Evolutionary conservation across 2,797 vertebrate species (phyloP).

Genomic region (Anabacerthia variegaticeps): DNA sequence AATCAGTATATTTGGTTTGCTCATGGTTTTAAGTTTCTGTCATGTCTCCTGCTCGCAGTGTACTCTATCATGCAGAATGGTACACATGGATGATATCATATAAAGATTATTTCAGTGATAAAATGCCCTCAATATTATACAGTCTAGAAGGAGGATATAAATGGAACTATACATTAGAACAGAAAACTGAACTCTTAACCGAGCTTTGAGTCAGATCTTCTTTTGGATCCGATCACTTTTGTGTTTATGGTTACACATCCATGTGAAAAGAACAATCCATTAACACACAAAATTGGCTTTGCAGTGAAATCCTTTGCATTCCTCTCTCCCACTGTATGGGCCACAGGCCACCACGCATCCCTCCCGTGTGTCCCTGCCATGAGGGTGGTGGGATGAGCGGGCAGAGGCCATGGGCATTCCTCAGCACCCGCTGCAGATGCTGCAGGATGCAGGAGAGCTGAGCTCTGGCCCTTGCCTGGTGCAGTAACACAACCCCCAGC

Average conservation of each 20-base stretch:
- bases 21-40: not conserved
- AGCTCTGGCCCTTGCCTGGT: not conserved
- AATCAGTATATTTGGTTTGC: too few relatives aligned
- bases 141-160: not conserved
- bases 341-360: accelerated
- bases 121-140: not conserved
- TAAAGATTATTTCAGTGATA: not conserved
- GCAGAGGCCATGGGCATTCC: not conserved
- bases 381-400: not conserved
- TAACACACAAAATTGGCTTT: not conserved
- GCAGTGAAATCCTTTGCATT: not conserved
- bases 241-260: not conserved
- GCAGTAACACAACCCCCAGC: not conserved
- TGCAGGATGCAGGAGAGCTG: accelerated
- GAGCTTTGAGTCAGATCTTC: not conserved
- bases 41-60: not conserved
- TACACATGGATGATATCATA: not conserved
- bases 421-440: accelerated
- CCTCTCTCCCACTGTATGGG: not conserved
- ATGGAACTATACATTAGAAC: not conserved
- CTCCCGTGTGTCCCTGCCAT: accelerated
- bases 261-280: not conserved
- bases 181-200: not conserved
- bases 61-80: not conserved
- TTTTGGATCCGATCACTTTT: not conserved